These are phyloP conservation scores for Hylia prasina DNA, from an alignment of 2,113 vertebrate species.

Conservation along the genomic window DNA sequence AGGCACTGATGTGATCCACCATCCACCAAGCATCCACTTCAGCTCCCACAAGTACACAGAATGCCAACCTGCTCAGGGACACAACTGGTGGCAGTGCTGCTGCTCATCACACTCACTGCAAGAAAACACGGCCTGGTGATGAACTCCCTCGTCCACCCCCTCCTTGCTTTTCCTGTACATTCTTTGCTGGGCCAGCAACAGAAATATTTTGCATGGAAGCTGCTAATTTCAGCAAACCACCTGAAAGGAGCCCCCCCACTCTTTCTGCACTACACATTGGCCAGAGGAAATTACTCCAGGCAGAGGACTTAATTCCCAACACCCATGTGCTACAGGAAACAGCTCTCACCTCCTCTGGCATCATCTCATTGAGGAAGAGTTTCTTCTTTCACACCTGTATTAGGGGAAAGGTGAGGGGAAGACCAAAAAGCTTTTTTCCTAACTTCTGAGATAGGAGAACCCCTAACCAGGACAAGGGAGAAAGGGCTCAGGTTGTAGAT, in stretches of 20 bases:
- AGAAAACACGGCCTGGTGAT: not conserved
- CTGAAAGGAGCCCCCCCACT: not conserved
- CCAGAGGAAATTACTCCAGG: not conserved
- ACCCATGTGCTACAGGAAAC: not conserved
- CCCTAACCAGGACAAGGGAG: not conserved
- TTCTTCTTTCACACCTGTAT: not conserved
- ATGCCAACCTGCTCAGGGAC: not conserved
- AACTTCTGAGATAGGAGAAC: not conserved
- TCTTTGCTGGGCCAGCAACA: not conserved
- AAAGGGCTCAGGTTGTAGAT: not conserved
- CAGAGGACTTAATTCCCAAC: not conserved
- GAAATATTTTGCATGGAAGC: not conserved
- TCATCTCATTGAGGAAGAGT: accelerated
- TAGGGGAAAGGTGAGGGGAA: not conserved
- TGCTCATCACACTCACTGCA: not conserved
- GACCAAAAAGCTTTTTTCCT: not conserved
- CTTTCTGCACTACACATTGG: not conserved
- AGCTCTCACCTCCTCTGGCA: not conserved
- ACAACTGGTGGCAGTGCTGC: accelerated
- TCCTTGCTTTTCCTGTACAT: not conserved
- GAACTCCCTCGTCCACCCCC: not conserved
- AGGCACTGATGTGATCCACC: not conserved
- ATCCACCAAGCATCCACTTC: not conserved
- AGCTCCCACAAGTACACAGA: accelerated
- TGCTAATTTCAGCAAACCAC: not conserved